Conservation (phyloP, 2,797 vertebrate genomes). For the Trachurus trachurus region DNA sequence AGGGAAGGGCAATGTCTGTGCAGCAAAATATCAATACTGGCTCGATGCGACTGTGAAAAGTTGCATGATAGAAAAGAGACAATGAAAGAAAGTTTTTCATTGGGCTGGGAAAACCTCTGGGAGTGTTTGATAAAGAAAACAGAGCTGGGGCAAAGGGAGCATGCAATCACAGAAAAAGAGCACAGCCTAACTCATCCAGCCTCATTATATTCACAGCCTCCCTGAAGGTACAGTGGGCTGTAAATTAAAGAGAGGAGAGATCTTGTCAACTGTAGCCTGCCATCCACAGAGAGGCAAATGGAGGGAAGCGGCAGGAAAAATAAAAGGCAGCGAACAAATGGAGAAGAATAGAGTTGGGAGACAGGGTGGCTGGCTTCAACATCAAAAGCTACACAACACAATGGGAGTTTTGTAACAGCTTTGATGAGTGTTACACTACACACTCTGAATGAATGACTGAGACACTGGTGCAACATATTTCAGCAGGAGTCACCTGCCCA, state of each 20-base stretch:
- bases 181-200: constrained; percentile 27
- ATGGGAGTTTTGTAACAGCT: constrained; percentile 18
- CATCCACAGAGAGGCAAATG: constrained; percentile 39
- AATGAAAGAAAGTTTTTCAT: constrained; percentile 21
- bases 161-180: constrained; percentile 32
- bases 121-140: constrained; percentile 68
- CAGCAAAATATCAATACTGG: constrained; percentile 39
- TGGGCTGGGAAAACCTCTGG: constrained; percentile 32
- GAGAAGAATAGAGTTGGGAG: constrained; percentile 37
- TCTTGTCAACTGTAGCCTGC: constrained; percentile 31
- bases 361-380: constrained; percentile 38
- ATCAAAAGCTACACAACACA: constrained; percentile 49
- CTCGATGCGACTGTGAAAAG: constrained; percentile 6
- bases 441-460: neutral
- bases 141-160: constrained; percentile 51
- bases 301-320: constrained; percentile 10
- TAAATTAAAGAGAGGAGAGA: constrained; percentile 66
- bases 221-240: constrained; percentile 59
- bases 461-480: neutral
- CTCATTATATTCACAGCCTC: constrained; percentile 49
- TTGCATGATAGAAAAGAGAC: constrained; percentile 21
- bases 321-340: constrained; percentile 29
- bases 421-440: neutral
- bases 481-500: neutral
- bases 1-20: neutral